Conservation (phyloP, 2,113 vertebrate genomes). For the Recurvirostra avosetta region DNA sequence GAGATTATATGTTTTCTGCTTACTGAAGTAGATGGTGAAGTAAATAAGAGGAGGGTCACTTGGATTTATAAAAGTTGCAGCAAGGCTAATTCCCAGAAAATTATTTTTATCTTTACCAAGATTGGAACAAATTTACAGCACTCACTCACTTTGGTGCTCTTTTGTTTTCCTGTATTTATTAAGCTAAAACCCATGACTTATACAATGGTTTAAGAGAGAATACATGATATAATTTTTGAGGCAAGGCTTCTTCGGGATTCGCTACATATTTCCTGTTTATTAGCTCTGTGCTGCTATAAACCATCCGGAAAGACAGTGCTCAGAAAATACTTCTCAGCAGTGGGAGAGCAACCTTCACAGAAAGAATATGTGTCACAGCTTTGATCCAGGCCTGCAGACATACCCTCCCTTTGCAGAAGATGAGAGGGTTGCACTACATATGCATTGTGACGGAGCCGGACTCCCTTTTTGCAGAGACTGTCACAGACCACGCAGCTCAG, state of each 20-base stretch:
- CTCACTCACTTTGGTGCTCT: rapidly evolving
- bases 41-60: neutral
- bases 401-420: neutral
- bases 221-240: neutral
- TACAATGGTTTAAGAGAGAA: neutral
- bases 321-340: neutral
- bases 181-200: neutral
- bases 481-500: neutral
- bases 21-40: neutral
- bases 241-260: neutral
- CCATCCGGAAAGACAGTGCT: rapidly evolving
- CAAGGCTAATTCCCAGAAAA: neutral
- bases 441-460: neutral
- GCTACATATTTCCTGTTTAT: neutral
- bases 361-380: neutral
- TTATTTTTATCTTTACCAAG: neutral
- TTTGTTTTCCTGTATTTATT: neutral
- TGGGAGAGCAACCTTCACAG: neutral
- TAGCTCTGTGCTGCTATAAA: neutral
- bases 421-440: neutral
- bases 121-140: neutral
- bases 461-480: neutral
- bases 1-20: neutral
- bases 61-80: neutral
- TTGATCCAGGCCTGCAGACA: rapidly evolving